Conservation (phyloP, 2,888 invertebrate species). For the Eupithecia centaureata region DNA sequence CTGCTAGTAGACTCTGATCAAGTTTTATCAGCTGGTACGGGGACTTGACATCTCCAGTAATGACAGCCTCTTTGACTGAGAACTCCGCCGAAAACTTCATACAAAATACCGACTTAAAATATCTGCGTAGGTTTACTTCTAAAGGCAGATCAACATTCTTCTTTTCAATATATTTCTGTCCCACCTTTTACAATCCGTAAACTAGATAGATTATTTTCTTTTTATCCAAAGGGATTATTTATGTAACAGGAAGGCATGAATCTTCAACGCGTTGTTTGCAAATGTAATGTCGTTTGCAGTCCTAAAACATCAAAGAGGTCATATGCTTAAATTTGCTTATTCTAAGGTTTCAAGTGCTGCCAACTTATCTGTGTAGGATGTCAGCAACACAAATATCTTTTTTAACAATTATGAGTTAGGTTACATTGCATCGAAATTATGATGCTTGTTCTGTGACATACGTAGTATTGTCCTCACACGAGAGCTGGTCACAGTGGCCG, state of each 20-base stretch:
- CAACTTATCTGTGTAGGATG: neutral
- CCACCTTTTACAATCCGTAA: neutral
- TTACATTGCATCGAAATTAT: no score
- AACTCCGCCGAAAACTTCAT: no score
- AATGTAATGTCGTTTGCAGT: slow-evolving; percentile 55
- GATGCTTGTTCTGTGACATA: no score
- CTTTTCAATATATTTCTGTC: neutral
- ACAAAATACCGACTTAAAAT: neutral
- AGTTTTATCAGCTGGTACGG: no score
- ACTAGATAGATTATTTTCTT: neutral
- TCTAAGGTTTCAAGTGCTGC: neutral
- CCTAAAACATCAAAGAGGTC: slow-evolving; percentile 61
- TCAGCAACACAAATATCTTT: no score
- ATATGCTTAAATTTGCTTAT: slow-evolving; percentile 19
- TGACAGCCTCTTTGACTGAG: no score
- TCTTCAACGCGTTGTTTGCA: slow-evolving; percentile 47
- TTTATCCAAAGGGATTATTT: neutral
- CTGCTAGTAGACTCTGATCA: no score
- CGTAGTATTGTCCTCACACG: no score
- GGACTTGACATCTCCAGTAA: no score
- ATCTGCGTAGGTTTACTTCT: no score
- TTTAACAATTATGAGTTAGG: no score
- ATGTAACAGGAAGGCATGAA: neutral
- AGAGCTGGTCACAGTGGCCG: no score
- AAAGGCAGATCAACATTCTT: neutral